Conservation (phyloP, 2,113 vertebrate genomes). For the Crotalus tigris region DNA sequence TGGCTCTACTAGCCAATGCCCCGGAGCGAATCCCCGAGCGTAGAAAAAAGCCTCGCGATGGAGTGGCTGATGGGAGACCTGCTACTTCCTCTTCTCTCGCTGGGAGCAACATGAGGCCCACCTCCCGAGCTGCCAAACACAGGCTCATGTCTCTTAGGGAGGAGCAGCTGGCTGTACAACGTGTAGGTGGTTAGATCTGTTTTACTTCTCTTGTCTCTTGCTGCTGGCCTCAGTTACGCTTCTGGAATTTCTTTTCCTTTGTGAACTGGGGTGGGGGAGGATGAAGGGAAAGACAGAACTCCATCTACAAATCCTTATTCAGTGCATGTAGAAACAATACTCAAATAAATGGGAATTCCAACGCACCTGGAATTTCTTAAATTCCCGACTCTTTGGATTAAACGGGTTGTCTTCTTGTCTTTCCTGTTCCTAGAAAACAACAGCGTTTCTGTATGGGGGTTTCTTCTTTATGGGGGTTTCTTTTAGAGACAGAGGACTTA, state of each 20-base stretch:
- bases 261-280: neutral
- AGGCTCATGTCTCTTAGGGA: slow-evolving; percentile 80
- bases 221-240: neutral
- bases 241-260: neutral
- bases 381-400: neutral
- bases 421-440: neutral
- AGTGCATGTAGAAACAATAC: neutral
- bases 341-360: too few relatives aligned
- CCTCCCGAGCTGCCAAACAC: slow-evolving; percentile 81
- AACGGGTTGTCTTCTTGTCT: neutral
- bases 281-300: too few relatives aligned
- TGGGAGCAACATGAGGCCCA: slow-evolving; percentile 66
- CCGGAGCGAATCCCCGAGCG: slow-evolving; percentile 84
- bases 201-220: neutral
- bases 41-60: slow-evolving; percentile 77
- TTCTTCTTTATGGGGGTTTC: too few relatives aligned
- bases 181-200: slow-evolving; percentile 66
- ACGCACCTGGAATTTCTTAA: neutral
- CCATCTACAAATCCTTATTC: neutral
- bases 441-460: neutral
- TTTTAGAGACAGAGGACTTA: neutral
- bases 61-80: slow-evolving; percentile 47
- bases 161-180: slow-evolving; percentile 84
- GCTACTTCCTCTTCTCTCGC: slow-evolving; percentile 41
- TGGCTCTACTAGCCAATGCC: slow-evolving; percentile 89